Base-by-base conservation (phyloP, 2,797 vertebrate genomes). In the Sebastes minor region DNA sequence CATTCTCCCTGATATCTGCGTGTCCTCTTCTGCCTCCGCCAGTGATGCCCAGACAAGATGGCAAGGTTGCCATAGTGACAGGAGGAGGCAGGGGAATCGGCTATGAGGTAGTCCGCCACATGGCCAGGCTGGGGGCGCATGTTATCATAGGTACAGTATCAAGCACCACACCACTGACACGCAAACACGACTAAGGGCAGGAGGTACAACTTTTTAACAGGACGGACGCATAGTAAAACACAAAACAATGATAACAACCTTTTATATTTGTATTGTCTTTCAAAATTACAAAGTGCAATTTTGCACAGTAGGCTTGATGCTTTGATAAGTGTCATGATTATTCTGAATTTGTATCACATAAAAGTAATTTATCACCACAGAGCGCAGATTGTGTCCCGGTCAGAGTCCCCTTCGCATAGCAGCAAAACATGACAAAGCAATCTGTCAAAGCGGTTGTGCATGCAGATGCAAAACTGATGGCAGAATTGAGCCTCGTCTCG, bases 41-140 rank as follows among this genome's bases (percentile, higher is more conserved):
- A 99, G 97, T 80, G 94, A 96, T 97, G 88, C 92, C 96, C 83
- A 92, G 86, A 88, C 97, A 97, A 91, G 94, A 96, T 86, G 97
- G 95, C 88, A 97, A 95, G 82, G 96, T 98, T 94, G 97, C 97
- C 90, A 94, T 98, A 91, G 97, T 99, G 93, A 98, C 97, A 67
- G 97, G 97, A 91, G 97, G 97, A 84, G 81, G 95, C 80, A 96
- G 91, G 82, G 97, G 97, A 89, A 97, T 99, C 73, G 97, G 97
- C 83, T 97, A 94, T 88, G 93, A 97, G 88, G 96, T 96, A 13
- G 95, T 88, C 80, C 95, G 89, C 91, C 94, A 94, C 78, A 95
- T 98, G 96, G 94, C 95, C 76, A 93, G 90, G 74, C 96, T 98
- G 65, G 97, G 97, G 88, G 96, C 96, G 88, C 96, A 94, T 22